A percentile compares a stretch with the other conserved stretches of the same genome.
Evolutionary conservation across 2,797 vertebrate genomes (phyloP).

Genomic region (Labroides dimidiatus): DNA sequence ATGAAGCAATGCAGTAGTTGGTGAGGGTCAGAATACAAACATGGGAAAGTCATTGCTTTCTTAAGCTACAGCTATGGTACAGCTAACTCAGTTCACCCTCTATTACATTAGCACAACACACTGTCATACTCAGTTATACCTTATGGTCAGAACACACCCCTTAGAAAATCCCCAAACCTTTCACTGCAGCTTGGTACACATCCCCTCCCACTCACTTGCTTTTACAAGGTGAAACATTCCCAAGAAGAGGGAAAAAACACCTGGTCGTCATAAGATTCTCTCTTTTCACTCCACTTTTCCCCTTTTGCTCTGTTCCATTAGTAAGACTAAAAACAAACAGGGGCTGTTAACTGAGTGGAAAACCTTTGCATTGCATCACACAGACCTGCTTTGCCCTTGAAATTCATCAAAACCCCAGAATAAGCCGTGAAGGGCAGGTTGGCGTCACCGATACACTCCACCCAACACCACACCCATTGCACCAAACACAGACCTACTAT

Average conservation of each 20-base stretch:
- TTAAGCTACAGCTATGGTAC: conserved; percentile 55
- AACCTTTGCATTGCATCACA: conserved; percentile 77
- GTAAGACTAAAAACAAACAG: conserved; percentile 83
- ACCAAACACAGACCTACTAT: conserved; percentile 68
- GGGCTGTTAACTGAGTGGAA: conserved; percentile 73
- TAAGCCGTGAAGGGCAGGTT: conserved; percentile 72
- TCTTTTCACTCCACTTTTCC: conserved; percentile 67
- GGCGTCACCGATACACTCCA: conserved; percentile 68
- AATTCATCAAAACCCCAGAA: conserved; percentile 72
- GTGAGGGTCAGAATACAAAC: conserved; percentile 32
- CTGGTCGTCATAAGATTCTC: conserved; percentile 75
- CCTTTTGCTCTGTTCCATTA: conserved; percentile 69
- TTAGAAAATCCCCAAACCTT: conserved; percentile 67
- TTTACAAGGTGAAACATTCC: conserved; percentile 87
- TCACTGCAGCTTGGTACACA: conserved; percentile 56
- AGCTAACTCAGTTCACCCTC: conserved; percentile 52
- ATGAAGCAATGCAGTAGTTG: conserved; percentile 40
- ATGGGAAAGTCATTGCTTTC: conserved; percentile 21
- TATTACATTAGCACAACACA: conserved; percentile 56
- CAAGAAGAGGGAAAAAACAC: conserved; percentile 79
- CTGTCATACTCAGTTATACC: conserved; percentile 49
- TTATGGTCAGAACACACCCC: conserved; percentile 60
- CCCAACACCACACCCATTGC: conserved; percentile 72
- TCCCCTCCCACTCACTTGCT: conserved; percentile 70
- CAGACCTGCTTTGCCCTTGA: conserved; percentile 65